These are phyloP conservation scores for Hololepta plana DNA, from an alignment of 2,888 invertebrate genomes.

Conservation along the genomic window DNA sequence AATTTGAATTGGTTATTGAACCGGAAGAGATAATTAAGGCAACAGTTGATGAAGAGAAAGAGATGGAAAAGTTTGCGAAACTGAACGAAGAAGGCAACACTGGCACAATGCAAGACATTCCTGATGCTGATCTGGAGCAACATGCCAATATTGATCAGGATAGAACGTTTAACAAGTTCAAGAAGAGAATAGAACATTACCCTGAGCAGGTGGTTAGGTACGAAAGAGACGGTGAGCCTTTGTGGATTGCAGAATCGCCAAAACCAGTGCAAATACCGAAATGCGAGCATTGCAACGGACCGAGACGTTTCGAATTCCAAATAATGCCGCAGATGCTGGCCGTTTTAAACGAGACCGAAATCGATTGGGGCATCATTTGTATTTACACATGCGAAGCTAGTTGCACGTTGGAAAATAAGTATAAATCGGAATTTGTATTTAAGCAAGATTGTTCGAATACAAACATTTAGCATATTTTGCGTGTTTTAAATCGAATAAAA, in stretches of 20 bases:
- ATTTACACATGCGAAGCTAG: slow-evolving; percentile 73
- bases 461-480: no score
- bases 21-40: slow-evolving; percentile 29
- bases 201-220: slow-evolving; percentile 74
- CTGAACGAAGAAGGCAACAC: slow-evolving; percentile 30
- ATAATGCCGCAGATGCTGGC: slow-evolving; percentile 25
- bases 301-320: slow-evolving; percentile 82
- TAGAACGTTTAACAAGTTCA: slow-evolving; percentile 61
- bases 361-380: slow-evolving; percentile 84
- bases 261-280: slow-evolving; percentile 40
- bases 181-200: slow-evolving; percentile 43
- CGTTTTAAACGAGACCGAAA: slow-evolving; percentile 19
- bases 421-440: slow-evolving; percentile 60
- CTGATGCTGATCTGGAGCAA: slow-evolving; percentile 50
- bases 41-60: slow-evolving; percentile 16
- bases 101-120: slow-evolving; percentile 41
- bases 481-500: no score
- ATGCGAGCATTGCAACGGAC: slow-evolving; percentile 54
- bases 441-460: slow-evolving; percentile 58
- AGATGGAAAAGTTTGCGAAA: slow-evolving; percentile 30
- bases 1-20: slow-evolving; percentile 44
- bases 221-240: slow-evolving; percentile 53
- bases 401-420: slow-evolving; percentile 36
- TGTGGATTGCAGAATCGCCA: slow-evolving; percentile 63
- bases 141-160: slow-evolving; percentile 52